Base-by-base conservation (phyloP, 2,888 invertebrate genomes). In the Acanthosepion lycidas region DNA sequence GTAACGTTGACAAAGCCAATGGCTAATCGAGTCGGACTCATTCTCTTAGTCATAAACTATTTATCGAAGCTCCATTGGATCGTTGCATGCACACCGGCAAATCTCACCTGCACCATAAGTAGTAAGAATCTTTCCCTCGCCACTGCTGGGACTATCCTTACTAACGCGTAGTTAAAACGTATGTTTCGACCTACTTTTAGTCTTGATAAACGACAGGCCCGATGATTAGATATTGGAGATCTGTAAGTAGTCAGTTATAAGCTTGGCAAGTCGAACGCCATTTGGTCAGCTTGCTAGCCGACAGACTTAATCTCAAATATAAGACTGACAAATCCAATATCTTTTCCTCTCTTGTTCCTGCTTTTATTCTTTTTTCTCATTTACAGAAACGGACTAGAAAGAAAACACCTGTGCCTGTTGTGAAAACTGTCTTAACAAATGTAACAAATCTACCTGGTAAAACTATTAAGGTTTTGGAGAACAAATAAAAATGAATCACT, bases 1-100 rank as follows among this genome's bases (percentile, higher is more conserved):
- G 33, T 78, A 78, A 78, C n/a, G 15, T 9, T 78, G 78, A 78
- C 12, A 33, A 78, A 33, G 15, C n/a, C 78, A 78, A 78, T 33
- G 20, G 78, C n/a, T 78, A 78, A n/a, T 78, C n/a, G n/a, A n/a
- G n/a, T 33, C 2, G 9, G 9, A n/a, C 33, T 78, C 5, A 15
- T n/a, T 78, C n/a, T 78, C 78, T n/a, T 15, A 8, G n/a, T 78
- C n/a, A 78, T 78, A 78, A 78, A 78, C 78, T 78, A 78, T 78
- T 78, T 78, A 78, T 78, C n/a, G 78, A n/a, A 78, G n/a, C 78
- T 78, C n/a, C n/a, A 78, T n/a, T 78, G n/a, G n/a, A 78, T 78
- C 15, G n/a, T 28, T 78, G 78, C 33, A 33, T 12, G n/a, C 15
- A 78, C 78, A 78, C n/a, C 5, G n/a, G n/a, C 78, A n/a, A n/a